Conservation (phyloP, 2,113 vertebrate genomes). For the Tretioscincus oriximinensis region DNA sequence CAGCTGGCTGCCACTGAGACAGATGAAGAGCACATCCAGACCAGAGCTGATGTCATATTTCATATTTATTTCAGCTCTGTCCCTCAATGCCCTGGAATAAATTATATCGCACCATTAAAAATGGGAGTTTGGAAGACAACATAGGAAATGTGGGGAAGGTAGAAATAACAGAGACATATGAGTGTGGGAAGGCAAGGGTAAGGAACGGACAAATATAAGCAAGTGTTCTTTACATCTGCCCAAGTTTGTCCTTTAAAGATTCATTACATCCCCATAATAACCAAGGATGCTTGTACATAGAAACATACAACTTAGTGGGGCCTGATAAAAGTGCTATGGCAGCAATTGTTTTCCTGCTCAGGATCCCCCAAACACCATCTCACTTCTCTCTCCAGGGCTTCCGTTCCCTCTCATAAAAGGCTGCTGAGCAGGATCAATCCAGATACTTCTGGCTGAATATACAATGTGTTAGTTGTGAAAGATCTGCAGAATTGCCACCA, state of each 20-base stretch:
- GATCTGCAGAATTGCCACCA: too few relatives aligned
- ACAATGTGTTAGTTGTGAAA: too few relatives aligned
- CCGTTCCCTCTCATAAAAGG: neutral
- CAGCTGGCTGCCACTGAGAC: constrained; percentile 5
- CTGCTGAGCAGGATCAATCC: neutral
- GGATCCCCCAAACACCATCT: neutral
- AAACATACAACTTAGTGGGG: neutral
- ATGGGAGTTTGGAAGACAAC: neutral
- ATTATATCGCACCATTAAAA: neutral
- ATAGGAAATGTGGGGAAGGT: neutral
- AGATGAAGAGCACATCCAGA: constrained; percentile 9
- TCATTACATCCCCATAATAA: neutral
- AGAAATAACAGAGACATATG: neutral
- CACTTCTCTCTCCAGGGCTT: too few relatives aligned
- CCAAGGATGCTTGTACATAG: neutral
- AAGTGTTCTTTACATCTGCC: too few relatives aligned
- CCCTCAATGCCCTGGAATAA: constrained; percentile 1
- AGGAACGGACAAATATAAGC: too few relatives aligned
- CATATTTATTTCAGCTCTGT: constrained; percentile 13
- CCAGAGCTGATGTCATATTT: neutral
- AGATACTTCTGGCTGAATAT: too few relatives aligned
- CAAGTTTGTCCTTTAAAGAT: neutral
- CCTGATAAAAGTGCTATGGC: neutral
- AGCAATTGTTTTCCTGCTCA: neutral
- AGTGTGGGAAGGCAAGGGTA: neutral